Evolutionary conservation across 2,113 vertebrate species (phyloP).

Genomic region (Grammomys surdaster): DNA sequence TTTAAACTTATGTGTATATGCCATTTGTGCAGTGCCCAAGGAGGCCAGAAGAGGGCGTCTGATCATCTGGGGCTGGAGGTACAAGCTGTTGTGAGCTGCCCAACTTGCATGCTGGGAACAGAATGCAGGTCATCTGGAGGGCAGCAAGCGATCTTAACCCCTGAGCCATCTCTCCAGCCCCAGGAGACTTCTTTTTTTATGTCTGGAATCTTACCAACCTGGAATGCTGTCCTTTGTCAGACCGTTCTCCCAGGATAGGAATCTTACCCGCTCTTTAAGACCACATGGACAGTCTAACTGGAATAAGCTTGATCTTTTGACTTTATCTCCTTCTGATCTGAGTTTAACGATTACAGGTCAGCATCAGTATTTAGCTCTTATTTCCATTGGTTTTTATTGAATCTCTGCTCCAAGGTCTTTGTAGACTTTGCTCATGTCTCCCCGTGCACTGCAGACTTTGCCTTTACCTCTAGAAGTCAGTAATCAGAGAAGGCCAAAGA

Average conservation of each 20-base stretch:
- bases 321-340: neutral
- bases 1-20: neutral
- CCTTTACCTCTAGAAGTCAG: neutral
- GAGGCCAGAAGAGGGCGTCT: neutral
- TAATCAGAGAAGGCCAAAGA: neutral
- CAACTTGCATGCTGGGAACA: neutral
- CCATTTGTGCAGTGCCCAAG: neutral
- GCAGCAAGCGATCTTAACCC: neutral
- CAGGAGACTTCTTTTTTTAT: neutral
- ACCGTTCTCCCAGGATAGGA: neutral
- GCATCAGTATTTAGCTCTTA: neutral
- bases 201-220: too few species aligned
- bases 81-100: neutral
- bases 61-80: neutral
- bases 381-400: slow-evolving; percentile 10
- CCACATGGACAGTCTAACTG: neutral
- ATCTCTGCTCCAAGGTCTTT: neutral
- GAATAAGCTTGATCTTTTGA: neutral
- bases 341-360: neutral
- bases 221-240: accelerated
- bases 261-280: neutral
- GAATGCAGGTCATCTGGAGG: neutral
- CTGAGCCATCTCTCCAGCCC: neutral
- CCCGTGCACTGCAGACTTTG: neutral
- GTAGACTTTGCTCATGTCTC: neutral